phyloP scores from a whole-genome alignment of 2,797 vertebrate genomes.

The Chaetophractus vellerosus region DNA sequence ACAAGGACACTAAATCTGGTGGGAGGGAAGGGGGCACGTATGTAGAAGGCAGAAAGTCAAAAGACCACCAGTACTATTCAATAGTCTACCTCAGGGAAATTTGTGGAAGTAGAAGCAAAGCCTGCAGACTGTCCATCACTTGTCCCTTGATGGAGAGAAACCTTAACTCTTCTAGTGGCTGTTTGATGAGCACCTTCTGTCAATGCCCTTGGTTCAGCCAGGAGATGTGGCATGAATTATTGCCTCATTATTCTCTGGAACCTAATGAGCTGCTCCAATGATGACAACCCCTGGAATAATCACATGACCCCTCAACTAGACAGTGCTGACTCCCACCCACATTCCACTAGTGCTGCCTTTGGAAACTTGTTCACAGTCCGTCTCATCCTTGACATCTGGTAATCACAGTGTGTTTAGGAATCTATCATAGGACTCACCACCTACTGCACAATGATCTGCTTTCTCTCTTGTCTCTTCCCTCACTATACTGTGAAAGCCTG shows the following conservation, averaged over 20 bases:
- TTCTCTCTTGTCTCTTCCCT: not conserved
- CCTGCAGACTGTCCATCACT: not conserved
- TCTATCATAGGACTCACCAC: not conserved
- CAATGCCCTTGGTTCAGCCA: not conserved
- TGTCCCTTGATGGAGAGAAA: not conserved
- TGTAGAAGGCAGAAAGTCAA: not conserved
- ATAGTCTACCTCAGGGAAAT: not conserved
- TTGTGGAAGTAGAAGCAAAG: not conserved
- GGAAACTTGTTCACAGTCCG: slow-evolving; percentile 4
- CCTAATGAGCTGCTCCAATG: not conserved
- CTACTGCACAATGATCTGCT: not conserved
- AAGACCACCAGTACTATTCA: not conserved
- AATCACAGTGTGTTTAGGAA: not conserved
- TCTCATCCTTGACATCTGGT: not conserved
- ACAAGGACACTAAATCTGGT: not conserved
- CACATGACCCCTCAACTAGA: not conserved
- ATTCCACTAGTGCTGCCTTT: not conserved
- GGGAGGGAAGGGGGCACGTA: no score
- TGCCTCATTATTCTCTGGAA: slow-evolving; percentile 19
- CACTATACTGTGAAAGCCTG: not conserved
- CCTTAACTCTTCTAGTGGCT: not conserved
- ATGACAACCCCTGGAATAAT: not conserved
- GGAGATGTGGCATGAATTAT: not conserved
- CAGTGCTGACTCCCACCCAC: not conserved
- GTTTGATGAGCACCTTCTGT: not conserved